Evolutionary conservation across 2,797 vertebrate species (phyloP).

Genomic region (Gambusia yucatana): DNA sequence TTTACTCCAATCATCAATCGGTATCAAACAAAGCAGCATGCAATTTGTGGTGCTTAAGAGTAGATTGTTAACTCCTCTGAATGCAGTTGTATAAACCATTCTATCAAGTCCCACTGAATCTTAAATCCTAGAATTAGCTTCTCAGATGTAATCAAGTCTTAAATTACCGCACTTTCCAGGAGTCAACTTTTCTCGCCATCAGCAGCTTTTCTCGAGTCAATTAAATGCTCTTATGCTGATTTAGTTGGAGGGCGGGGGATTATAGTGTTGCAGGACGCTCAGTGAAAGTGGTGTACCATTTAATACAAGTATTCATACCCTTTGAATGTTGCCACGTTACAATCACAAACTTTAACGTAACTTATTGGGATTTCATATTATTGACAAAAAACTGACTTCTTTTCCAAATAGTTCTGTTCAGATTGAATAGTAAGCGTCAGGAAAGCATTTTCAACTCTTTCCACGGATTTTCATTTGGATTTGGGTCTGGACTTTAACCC

Average conservation of each 20-base stretch:
- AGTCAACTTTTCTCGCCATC: constrained; percentile 62
- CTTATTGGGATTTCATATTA: neutral
- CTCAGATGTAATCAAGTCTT: constrained; percentile 71
- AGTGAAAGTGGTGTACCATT: constrained; percentile 22
- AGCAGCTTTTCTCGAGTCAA: constrained; percentile 64
- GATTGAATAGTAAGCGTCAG: constrained; percentile 74
- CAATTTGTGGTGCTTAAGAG: constrained; percentile 52
- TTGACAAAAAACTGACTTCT: neutral
- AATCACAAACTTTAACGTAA: neutral
- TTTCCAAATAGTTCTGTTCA: constrained; percentile 19
- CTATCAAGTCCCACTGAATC: constrained; percentile 51
- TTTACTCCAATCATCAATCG: constrained; percentile 70
- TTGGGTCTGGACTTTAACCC: neutral
- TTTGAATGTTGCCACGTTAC: neutral
- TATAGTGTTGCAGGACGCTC: constrained; percentile 46
- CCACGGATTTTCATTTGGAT: neutral
- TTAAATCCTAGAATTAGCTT: constrained; percentile 61
- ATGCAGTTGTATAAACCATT: constrained; percentile 35
- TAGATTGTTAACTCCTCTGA: constrained; percentile 45
- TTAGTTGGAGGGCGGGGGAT: constrained; percentile 50
- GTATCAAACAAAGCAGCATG: constrained; percentile 43
- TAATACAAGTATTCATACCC: neutral
- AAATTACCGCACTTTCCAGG: constrained; percentile 65
- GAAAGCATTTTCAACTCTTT: constrained; percentile 51
- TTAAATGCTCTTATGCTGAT: constrained; percentile 68